phyloP scores from a whole-genome alignment of 2,113 vertebrate species.

The Myrmecobius fasciatus region DNA sequence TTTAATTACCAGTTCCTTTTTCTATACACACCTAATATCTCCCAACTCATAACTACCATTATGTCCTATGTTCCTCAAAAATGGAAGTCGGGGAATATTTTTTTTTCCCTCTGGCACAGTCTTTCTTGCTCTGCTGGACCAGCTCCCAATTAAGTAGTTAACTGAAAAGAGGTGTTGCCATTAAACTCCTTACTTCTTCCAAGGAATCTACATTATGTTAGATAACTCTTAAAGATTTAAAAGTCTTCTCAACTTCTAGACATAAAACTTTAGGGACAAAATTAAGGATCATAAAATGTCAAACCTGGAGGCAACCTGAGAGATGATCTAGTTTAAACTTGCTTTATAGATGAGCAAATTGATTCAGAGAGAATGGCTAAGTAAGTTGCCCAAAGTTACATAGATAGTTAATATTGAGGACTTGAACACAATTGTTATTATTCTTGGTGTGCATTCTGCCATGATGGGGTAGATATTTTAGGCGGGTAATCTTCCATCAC shows the following conservation, averaged over 20 bases:
- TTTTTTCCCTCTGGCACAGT: not conserved
- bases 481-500: not conserved
- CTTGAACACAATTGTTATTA: not conserved
- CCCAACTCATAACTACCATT: constrained; percentile 23
- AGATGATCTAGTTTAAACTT: not conserved
- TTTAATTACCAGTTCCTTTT: not conserved
- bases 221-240: not conserved
- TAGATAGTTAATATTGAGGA: not conserved
- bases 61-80: not conserved
- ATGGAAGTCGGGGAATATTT: not conserved
- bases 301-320: not conserved
- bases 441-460: not conserved
- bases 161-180: not conserved
- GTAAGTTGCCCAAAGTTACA: not conserved
- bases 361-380: not conserved
- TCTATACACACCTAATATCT: not conserved
- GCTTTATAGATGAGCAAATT: not conserved
- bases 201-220: not conserved
- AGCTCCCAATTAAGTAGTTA: not conserved
- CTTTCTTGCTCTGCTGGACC: not conserved
- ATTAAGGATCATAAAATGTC: not conserved
- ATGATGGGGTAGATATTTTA: not conserved
- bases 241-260: not conserved
- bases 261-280: not conserved
- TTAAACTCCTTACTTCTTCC: not conserved